Base-by-base conservation (phyloP, 2,888 invertebrate genomes). In the Drosophila planitibia region DNA sequence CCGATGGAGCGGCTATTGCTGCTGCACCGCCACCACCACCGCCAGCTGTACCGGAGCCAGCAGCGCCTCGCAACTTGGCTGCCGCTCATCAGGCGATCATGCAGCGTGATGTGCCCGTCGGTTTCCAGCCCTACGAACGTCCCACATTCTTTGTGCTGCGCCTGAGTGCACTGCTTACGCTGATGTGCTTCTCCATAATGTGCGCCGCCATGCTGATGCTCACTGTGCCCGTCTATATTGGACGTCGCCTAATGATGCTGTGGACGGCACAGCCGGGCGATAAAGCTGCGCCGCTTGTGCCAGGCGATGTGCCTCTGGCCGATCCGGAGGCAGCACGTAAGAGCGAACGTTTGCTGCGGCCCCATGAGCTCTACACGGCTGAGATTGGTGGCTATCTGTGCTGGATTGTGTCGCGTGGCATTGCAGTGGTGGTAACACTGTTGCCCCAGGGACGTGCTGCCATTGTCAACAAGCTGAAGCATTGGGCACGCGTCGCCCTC, bases 291-390 rank as follows among this genome's bases (percentile, higher is more conserved):
- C 37, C 63, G 0, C 16, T 49, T 14, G 30, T 53, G 12, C 22
- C 66, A 0, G 61, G 25, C 3, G 74, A 80, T 10, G 22, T 49
- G 35, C 58, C 57, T 0, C 44, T 55, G 0, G 68, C 66, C 3
- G 89, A 89, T 68, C 59, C 80, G 1, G 89, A 76, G 33, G 82
- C 69, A 0, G 84, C 80, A 0, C 82, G 86, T 28, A 87, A 90
- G 54, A 84, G 85, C 10, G 93, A 93, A 70, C 88, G 89, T 41
- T 76, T 92, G 0, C 94, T 95, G n/a, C 95, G 96, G 25, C 97
- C 99, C 0, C 99, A 99, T 93, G 99, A 99, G 93, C 94, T 99
- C 6, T 99, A 99, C 93, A 99, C 99, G 0, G 97, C 98, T 0
- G 98, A 99, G 0, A 97, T 93, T 94, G 97, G 99, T 7, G 96